A percentile compares a stretch with the other conserved stretches of the same genome.
These are phyloP conservation scores for Glossophaga mutica DNA, from an alignment of 2,797 vertebrate genomes.

Conservation along the genomic window DNA sequence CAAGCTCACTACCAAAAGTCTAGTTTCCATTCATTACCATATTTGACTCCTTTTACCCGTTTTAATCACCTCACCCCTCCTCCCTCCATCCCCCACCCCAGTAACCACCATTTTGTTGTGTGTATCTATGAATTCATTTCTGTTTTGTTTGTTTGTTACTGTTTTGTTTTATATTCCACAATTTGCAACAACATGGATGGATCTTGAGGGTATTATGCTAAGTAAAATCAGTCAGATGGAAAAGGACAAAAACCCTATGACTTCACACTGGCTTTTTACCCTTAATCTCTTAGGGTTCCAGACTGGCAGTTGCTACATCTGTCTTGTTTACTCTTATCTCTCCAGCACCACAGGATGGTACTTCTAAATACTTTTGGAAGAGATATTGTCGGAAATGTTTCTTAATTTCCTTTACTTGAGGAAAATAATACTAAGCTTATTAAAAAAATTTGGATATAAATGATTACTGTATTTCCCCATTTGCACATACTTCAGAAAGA, in stretches of 20 bases:
- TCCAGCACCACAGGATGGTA: not conserved
- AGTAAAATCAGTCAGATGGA: not conserved
- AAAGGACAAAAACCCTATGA: not conserved
- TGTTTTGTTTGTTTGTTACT: not conserved
- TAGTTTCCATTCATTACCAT: not conserved
- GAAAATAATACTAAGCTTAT: not conserved
- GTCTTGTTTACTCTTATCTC: not conserved
- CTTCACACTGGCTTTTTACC: not conserved
- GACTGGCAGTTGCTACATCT: not conserved
- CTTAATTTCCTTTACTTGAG: slow-evolving; percentile 1
- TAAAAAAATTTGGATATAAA: not conserved
- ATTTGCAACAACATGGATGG: not conserved
- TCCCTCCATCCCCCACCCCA: not conserved
- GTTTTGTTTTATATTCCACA: not conserved
- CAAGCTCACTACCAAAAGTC: not conserved
- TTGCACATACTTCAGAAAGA: not conserved
- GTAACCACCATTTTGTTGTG: not conserved
- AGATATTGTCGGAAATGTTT: not conserved
- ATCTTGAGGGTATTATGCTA: not conserved
- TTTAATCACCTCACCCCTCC: not conserved
- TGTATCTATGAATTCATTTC: not conserved
- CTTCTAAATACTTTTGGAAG: not conserved
- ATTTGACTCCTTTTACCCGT: not conserved
- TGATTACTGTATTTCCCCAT: not conserved
- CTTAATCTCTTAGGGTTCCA: not conserved